Evolutionary conservation across 2,888 invertebrate genomes (phyloP).

Genomic region (Campaea margaritaria): DNA sequence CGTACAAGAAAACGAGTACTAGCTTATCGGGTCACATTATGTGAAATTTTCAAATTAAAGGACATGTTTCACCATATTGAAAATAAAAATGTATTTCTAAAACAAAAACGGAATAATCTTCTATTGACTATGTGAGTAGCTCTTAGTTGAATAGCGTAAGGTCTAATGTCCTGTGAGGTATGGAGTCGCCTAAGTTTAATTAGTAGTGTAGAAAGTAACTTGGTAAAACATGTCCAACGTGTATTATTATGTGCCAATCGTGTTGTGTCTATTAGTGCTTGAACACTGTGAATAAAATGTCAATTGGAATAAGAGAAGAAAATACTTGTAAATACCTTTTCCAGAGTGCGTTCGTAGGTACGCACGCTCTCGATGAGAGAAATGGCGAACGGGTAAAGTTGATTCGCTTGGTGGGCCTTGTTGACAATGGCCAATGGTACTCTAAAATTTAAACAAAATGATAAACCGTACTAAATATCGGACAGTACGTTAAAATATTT

Average conservation of each 20-base stretch:
- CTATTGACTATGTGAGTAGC: slow-evolving; percentile 11
- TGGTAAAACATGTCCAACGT: slow-evolving; percentile 26
- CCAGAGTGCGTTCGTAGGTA: slow-evolving; percentile 98
- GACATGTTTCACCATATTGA: slow-evolving; percentile 22
- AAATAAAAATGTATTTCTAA: neutral
- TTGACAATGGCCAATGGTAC: slow-evolving; percentile 99
- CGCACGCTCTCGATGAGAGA: slow-evolving; percentile 98
- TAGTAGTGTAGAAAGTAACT: neutral
- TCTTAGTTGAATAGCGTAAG: slow-evolving; percentile 2
- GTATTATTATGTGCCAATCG: slow-evolving; percentile 58
- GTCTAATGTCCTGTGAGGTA: neutral
- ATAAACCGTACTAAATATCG: neutral
- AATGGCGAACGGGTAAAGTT: slow-evolving; percentile 99
- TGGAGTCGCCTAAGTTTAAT: neutral
- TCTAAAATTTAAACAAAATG: slow-evolving; percentile 73
- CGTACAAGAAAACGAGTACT: slow-evolving; percentile 33
- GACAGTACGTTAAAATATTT: no score
- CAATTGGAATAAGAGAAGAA: slow-evolving; percentile 22
- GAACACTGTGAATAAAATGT: slow-evolving; percentile 53
- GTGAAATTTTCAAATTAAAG: slow-evolving; percentile 15
- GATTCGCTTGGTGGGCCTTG: slow-evolving; percentile 99
- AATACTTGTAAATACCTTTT: slow-evolving; percentile 89
- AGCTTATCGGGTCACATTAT: slow-evolving; percentile 18
- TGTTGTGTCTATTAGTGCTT: slow-evolving; percentile 65
- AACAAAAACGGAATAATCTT: neutral